Conservation (phyloP, 2,113 vertebrate species). For the Peromyscus californicus region DNA sequence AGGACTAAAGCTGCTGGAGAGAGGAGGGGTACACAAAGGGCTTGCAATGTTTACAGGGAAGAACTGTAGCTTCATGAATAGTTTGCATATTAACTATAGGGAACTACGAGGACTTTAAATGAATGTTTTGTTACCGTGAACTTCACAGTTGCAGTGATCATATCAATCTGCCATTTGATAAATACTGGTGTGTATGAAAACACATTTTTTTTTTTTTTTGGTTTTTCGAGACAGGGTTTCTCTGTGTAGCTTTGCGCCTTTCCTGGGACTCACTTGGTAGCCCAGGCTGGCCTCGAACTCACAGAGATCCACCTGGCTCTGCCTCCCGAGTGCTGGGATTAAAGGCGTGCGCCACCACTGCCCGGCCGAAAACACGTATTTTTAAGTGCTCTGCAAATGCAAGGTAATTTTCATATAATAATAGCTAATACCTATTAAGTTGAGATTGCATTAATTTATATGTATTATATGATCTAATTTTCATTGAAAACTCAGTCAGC, state of each 20-base stretch:
- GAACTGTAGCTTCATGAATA: background rate
- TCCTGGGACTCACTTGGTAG: too few relatives aligned
- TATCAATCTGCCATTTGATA: background rate
- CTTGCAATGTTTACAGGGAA: background rate
- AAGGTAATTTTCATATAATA: background rate
- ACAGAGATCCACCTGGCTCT: too few relatives aligned
- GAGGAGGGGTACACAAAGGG: background rate
- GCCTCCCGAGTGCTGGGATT: too few relatives aligned
- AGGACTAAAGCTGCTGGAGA: background rate
- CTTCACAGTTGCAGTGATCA: background rate
- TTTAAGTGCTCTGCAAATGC: slow-evolving; percentile 18
- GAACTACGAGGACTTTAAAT: slow-evolving; percentile 7
- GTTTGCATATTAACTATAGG: slow-evolving; percentile 22
- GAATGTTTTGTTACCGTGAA: background rate
- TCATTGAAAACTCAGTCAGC: too few relatives aligned
- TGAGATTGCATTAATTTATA: background rate
- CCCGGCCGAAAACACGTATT: slow-evolving; percentile 33
- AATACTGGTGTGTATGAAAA: slow-evolving; percentile 34
- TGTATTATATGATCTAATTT: background rate
- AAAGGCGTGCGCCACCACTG: too few relatives aligned
- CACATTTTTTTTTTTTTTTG: too few relatives aligned
- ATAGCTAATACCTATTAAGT: background rate
- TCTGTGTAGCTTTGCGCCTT: too few relatives aligned
- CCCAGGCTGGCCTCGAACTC: too few relatives aligned
- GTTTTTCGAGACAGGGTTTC: too few relatives aligned